Conservation (phyloP, 1,140 invertebrate genomes). For the Drosophila auraria region DNA sequence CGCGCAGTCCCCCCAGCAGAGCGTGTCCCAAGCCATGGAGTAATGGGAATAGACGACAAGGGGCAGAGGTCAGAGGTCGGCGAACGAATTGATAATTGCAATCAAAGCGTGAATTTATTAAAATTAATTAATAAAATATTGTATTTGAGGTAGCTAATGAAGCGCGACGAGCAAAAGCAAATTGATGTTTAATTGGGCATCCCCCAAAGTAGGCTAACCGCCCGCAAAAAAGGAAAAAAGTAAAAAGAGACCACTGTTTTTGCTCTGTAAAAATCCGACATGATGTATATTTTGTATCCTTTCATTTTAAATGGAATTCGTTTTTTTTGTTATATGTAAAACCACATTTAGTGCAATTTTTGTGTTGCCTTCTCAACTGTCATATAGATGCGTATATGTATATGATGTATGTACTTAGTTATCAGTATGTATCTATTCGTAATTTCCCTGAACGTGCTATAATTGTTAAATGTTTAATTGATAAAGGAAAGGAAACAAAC, state of each 20-base stretch:
- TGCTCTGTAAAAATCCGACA: conserved; percentile 51
- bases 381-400: conserved; percentile 10
- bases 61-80: background rate
- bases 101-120: conserved; percentile 82
- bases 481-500: conserved; percentile 28
- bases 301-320: conserved; percentile 46
- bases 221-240: background rate
- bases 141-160: conserved; percentile 73
- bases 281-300: conserved; percentile 26
- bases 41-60: conserved; percentile 10
- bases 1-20: conserved; percentile 73
- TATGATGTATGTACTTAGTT: conserved; percentile 26
- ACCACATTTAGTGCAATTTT: conserved; percentile 65
- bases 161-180: conserved; percentile 55
- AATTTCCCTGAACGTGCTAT: conserved; percentile 75
- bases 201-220: conserved; percentile 49
- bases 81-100: conserved; percentile 50
- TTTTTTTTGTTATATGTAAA: conserved; percentile 24
- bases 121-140: conserved; percentile 71
- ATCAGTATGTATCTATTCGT: conserved; percentile 44
- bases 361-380: conserved; percentile 62
- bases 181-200: conserved; percentile 52
- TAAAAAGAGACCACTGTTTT: conserved; percentile 6
- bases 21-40: conserved; percentile 61
- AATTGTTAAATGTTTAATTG: conserved; percentile 75